A percentile compares a stretch with the other conserved stretches of the same genome.
phyloP scores from a whole-genome alignment of 2,797 vertebrate genomes.

The Picus viridis region DNA sequence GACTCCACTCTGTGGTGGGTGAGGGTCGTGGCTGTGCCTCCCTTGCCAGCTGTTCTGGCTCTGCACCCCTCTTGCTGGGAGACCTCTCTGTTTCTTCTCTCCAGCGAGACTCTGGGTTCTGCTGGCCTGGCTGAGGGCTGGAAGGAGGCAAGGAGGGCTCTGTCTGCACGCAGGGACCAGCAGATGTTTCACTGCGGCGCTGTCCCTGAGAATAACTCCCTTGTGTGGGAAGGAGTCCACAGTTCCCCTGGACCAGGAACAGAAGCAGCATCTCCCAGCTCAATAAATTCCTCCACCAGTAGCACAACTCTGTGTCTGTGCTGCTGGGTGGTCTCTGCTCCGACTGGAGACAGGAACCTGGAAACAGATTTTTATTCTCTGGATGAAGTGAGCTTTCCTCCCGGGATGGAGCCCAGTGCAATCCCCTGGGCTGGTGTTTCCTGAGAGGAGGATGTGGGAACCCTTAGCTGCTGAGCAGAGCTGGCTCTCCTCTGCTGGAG shows the following conservation, averaged over 20 bases:
- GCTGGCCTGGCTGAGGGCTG: neutral
- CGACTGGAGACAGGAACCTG: neutral
- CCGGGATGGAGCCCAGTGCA: neutral
- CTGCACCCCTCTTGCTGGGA: neutral
- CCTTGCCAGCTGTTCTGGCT: accelerated
- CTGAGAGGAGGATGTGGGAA: neutral
- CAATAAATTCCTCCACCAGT: constrained; percentile 25
- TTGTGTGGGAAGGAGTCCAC: constrained; percentile 46
- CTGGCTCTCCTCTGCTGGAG: neutral
- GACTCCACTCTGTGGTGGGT: accelerated
- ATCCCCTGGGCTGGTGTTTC: neutral
- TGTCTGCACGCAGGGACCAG: neutral
- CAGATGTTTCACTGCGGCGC: constrained; percentile 4
- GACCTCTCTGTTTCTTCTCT: neutral
- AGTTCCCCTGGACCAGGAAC: neutral
- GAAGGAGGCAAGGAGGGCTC: neutral
- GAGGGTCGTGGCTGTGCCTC: accelerated
- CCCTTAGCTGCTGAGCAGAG: neutral
- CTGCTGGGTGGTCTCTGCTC: constrained; percentile 52
- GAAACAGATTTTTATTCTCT: neutral
- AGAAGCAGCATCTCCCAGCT: constrained; percentile 41
- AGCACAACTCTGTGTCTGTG: neutral
- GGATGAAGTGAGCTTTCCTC: neutral
- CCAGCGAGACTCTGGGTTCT: neutral
- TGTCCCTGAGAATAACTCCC: neutral